Evolutionary conservation across 2,888 invertebrate species (phyloP).

Genomic region (Hirtodrosophila histrioides): DNA sequence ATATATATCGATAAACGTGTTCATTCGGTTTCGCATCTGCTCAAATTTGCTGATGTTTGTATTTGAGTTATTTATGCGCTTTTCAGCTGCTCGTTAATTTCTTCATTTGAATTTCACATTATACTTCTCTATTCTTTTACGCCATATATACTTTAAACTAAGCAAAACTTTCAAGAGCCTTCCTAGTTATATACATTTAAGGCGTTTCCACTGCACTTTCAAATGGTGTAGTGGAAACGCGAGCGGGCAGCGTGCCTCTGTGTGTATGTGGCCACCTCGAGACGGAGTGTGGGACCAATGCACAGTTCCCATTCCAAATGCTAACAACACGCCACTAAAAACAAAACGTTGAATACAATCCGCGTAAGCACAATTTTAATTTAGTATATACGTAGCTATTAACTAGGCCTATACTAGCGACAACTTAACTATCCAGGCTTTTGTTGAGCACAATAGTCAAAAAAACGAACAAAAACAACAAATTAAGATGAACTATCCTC

Average conservation of each 20-base stretch:
- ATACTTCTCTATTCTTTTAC: not conserved
- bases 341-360: constrained; percentile 59
- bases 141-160: constrained; percentile 11
- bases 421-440: constrained; percentile 57
- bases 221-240: constrained; percentile 10
- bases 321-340: constrained; percentile 63
- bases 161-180: constrained; percentile 73
- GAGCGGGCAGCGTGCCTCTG: constrained; percentile 18
- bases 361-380: constrained; percentile 79
- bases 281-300: constrained; percentile 51
- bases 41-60: constrained; percentile 58
- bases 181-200: not conserved
- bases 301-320: constrained; percentile 49
- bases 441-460: constrained; percentile 61
- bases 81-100: constrained; percentile 21
- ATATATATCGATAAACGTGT: constrained; percentile 29
- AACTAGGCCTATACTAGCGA: constrained; percentile 59
- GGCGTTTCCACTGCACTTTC: constrained; percentile 9
- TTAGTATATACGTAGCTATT: constrained; percentile 66
- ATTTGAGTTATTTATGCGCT: constrained; percentile 24
- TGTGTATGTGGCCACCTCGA: constrained; percentile 37
- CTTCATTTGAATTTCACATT: constrained; percentile 25
- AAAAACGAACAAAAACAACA: constrained; percentile 16
- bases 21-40: constrained; percentile 48
- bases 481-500: constrained; percentile 10